Base-by-base conservation (phyloP, 2,797 vertebrate genomes). In the Botia almorhae region DNA sequence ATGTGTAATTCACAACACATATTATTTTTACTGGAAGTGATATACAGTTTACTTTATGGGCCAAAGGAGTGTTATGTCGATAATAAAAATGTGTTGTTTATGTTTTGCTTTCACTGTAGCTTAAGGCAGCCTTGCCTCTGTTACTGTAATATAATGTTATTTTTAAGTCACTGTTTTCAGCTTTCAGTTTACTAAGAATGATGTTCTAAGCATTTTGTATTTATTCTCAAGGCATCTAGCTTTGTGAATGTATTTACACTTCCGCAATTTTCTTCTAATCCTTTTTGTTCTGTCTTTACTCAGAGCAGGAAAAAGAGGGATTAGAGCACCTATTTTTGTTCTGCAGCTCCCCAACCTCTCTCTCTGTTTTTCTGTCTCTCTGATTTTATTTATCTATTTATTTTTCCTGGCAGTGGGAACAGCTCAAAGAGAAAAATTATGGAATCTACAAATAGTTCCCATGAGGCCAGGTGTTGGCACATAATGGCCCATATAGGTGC, bases 401-500 rank as follows among this genome's bases (percentile, higher is more conserved):
- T 73, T 81, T 76, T 64, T 83, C 75, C 82, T 76, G 76, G 61
- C 77, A 78, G 74, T 76, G 75, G 74, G 69, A 75, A 75, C 76
- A 69, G 46, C 65, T 83, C 67, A 10, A 61, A 85, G 75, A 82
- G 72, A 79, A 87, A 83, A 81, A 87, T 85, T 71, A 84, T 68
- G 73, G 69, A 83, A 85, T 85, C 70, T 79, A 82, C 81, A 81
- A 82, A 82, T 80, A 65, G 79, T 76, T 81, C 86, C 77, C 84
- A 39, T 39, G 84, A 78, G 87, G 80, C 74, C 29, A 39, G 69
- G 69, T 78, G 56, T 83, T 84, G 80, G 72, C 70, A 82, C 78
- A 85, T 87, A 87, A 86, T 87, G 76, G 81, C 86, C 76, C 85
- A 84, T 83, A 80, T 83, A 79, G 82, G 82, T 82, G 70, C 70